phyloP scores from a whole-genome alignment of 2,797 vertebrate species.

The Heliangelus exortis region DNA sequence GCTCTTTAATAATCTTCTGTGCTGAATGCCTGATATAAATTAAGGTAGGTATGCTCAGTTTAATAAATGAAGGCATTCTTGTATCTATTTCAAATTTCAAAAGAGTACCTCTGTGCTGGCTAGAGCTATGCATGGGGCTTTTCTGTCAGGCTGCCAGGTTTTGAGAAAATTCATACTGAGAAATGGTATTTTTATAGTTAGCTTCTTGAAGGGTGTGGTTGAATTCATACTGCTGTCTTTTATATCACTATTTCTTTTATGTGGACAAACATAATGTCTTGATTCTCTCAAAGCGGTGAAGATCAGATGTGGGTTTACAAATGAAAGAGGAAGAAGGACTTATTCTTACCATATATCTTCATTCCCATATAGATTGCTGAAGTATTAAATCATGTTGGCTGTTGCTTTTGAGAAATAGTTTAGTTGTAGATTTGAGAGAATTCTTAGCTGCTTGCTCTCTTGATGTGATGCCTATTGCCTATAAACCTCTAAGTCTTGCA shows the following conservation, averaged over 20 bases:
- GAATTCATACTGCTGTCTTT: neutral
- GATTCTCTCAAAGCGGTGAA: neutral
- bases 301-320: neutral
- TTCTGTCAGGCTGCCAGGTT: conserved; percentile 4
- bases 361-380: neutral
- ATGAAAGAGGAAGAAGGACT: neutral
- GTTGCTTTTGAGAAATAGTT: neutral
- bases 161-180: neutral
- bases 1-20: neutral
- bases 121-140: neutral
- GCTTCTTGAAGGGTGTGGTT: conserved; percentile 2
- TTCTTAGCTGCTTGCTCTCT: neutral
- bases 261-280: neutral
- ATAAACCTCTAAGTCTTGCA: fast-evolving
- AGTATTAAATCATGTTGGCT: neutral
- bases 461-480: neutral
- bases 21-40: neutral
- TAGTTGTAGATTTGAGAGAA: neutral
- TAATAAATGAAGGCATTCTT: neutral
- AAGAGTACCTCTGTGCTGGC: neutral
- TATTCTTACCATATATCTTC: neutral
- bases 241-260: neutral
- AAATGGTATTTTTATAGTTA: conserved; percentile 25
- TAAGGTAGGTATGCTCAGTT: neutral
- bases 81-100: neutral